Percentiles rank a stretch among this genome's conserved stretches.
Evolutionary conservation across 2,113 vertebrate genomes (phyloP).

Genomic region (Onychorhynchus coronatus): DNA sequence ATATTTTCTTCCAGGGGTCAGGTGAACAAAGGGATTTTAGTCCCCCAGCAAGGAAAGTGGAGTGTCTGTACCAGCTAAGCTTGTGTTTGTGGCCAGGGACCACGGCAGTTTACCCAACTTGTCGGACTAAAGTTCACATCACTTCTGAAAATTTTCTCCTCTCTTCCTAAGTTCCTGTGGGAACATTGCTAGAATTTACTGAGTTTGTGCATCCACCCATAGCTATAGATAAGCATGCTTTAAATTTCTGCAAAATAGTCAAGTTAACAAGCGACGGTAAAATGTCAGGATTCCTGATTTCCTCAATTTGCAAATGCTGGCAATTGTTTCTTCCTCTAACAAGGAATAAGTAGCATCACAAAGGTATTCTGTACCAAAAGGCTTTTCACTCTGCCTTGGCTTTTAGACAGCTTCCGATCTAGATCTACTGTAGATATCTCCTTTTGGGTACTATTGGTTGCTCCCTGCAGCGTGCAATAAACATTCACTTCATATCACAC

Average conservation of each 20-base stretch:
- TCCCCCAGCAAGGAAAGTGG: not conserved
- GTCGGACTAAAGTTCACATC: not conserved
- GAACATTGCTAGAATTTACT: not conserved
- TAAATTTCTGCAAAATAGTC: not conserved
- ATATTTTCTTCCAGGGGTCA: not conserved
- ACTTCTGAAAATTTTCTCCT: not conserved
- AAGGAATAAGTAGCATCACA: not conserved
- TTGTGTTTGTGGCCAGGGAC: not conserved
- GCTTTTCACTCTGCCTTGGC: conserved; percentile 27
- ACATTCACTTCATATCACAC: conserved; percentile 63
- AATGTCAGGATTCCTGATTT: not conserved
- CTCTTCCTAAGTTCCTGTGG: not conserved
- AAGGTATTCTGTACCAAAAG: conserved; percentile 24
- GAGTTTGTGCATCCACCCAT: not conserved
- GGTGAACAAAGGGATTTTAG: not conserved
- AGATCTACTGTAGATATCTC: conserved; percentile 35
- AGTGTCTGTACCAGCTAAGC: not conserved
- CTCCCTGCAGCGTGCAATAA: conserved; percentile 55
- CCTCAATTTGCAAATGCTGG: not conserved
- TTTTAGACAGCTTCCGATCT: conserved; percentile 32
- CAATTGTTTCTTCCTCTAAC: not conserved
- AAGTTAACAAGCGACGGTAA: not conserved
- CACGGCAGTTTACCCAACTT: not conserved
- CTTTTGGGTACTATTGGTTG: conserved; percentile 47
- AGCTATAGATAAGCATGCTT: not conserved